Conservation (phyloP, 2,113 vertebrate species). For the Panurus biarmicus region DNA sequence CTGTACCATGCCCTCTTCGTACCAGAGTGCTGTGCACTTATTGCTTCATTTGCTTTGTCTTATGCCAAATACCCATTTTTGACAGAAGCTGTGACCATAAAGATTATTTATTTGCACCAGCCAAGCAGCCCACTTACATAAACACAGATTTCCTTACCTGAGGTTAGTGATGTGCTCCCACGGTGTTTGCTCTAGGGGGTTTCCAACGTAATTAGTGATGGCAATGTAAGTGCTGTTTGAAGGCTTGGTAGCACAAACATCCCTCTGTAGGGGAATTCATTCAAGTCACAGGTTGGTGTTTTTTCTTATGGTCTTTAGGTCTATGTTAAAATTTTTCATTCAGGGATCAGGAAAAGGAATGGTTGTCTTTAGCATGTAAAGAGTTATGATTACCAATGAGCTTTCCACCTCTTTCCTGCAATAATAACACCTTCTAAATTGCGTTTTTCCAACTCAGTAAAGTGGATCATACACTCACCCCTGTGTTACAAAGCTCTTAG, state of each 20-base stretch:
- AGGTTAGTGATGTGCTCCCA: background rate
- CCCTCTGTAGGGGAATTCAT: background rate
- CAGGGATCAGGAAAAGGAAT: background rate
- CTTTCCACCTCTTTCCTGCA: background rate
- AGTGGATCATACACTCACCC: background rate
- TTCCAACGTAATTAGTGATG: background rate
- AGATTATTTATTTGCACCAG: background rate
- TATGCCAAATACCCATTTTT: background rate
- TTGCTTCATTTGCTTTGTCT: background rate
- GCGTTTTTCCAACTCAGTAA: background rate
- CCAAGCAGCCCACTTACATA: background rate
- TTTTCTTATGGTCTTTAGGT: background rate
- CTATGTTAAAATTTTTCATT: background rate
- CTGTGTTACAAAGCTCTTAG: background rate
- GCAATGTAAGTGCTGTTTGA: background rate
- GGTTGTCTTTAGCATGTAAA: background rate
- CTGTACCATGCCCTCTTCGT: background rate
- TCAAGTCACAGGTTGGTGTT: background rate
- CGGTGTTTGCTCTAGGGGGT: background rate
- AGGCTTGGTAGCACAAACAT: background rate
- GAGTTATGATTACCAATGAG: background rate
- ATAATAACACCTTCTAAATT: background rate
- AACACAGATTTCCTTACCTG: background rate
- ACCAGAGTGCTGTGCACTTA: background rate
- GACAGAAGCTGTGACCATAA: background rate